Base-by-base conservation (phyloP, 2,797 vertebrate species). In the Molossus molossus region DNA sequence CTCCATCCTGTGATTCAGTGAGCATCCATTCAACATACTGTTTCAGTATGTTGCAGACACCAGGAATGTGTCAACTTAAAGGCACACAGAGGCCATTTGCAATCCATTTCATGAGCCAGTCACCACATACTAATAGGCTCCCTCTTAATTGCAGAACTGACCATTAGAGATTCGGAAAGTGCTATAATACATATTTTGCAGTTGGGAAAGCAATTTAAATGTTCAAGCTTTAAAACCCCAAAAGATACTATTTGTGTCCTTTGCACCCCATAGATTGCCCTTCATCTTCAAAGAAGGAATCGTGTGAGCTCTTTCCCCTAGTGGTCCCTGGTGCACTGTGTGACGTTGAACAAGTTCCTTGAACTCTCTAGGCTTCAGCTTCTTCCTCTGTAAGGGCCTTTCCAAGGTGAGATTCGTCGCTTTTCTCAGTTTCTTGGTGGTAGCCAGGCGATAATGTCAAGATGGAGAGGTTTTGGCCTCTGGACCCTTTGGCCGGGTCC, bases 131-230 rank as follows among this genome's bases (percentile, higher is more conserved):
- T 92, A 96, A 94, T 69, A 83, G 40, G 33, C 15, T 97, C 11
- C 45, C 67, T 97, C 64, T 90, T 95, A 85, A 80, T 76, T 86
- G 85, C 50, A 72, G 88, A 94, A 40, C 70, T 69, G 90, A 62
- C 29, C 48, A 84, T 76, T 84, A 95, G 37, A 91, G 72, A 96
- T 73, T 91, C 92, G 70, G 60, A 89, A 96, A 94, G 18, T 91
- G 79, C 80, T 76, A 27, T 81, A 90, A 96, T 57, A 70, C 33
- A 9, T 45, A 62, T 85, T 55, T 80, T 91, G 25, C 25, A 48
- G 82, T 95, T 96, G 72, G 53, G 64, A 96, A 95, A 96, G 69
- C 17, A 60, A 58, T 75, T 93, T 76, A 82, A 90, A 75, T 80
- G 11, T 45, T 95, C 55, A 80, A 64, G 27, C 21, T 91, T 94